Evolutionary conservation across 2,797 vertebrate species (phyloP).

Genomic region (Enteromius anoplus): DNA sequence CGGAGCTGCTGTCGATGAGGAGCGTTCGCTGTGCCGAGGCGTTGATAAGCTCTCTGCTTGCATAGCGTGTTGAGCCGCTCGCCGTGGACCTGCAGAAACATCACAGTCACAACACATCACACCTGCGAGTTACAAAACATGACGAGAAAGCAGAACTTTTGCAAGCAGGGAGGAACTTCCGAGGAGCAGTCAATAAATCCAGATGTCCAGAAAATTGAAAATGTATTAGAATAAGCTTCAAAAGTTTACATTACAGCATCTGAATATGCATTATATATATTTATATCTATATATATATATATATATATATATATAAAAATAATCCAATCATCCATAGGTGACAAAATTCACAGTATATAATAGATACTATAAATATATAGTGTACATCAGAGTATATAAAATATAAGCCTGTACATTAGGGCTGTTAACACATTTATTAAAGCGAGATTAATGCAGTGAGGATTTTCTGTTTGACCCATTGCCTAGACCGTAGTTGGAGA

Average conservation of each 20-base stretch:
- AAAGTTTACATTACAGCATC: neutral
- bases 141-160: constrained; percentile 14
- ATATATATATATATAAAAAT: neutral
- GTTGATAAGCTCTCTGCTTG: constrained; percentile 78
- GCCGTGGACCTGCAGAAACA: constrained; percentile 68
- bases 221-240: neutral
- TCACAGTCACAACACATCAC: neutral
- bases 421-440: too few relatives aligned
- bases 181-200: neutral
- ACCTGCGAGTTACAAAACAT: neutral
- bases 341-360: too few relatives aligned
- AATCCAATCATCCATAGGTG: too few relatives aligned
- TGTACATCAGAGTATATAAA: too few relatives aligned
- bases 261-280: neutral
- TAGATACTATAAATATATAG: neutral
- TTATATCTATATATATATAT: neutral
- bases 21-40: constrained; percentile 73
- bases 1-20: constrained; percentile 78
- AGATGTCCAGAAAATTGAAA: neutral
- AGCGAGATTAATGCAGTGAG: too few relatives aligned
- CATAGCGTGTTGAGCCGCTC: constrained; percentile 73
- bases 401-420: too few relatives aligned
- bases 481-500: too few relatives aligned
- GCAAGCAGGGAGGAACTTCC: neutral
- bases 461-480: too few relatives aligned